Base-by-base conservation (phyloP, 2,797 vertebrate genomes). In the Anguilla megastoma region DNA sequence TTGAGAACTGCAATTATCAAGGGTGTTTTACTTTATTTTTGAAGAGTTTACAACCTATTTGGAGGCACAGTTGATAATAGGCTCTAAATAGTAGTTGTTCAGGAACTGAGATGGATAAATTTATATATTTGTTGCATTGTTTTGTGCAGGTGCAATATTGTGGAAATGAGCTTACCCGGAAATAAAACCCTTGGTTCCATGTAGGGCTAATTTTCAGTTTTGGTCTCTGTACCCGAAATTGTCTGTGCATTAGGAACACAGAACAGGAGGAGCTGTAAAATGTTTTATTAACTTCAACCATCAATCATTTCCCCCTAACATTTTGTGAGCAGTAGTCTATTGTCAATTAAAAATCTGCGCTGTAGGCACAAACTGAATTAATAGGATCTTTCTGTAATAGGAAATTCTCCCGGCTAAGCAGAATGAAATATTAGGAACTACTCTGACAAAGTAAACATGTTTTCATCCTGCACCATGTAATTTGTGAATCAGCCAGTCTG, bases 301-400 rank as follows among this genome's bases (percentile, higher is more conserved):
- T 82, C 79, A 50, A 82, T 82, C 79, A 82, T 82, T 82, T 76
- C n/a, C 10, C 21, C 41, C 45, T 82, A 50, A 50, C 79, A 48
- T 24, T 82, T 48, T 36, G 33, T 36, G 7, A 82, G 41, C 27
- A 48, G 45, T 45, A 82, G 45, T 16, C 76, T 80, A 48, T 48
- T 80, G 76, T 48, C 76, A 50, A 50, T 82, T 24, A 48, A 82
- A 82, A 82, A 82, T 82, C 12, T 50, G 45, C 79, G 45, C 41
- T 82, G 79, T n/a, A 50, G 45, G 41, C 79, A 82, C 41, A 82
- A 82, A 50, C 79, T 50, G 21, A 82, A 82, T 82, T 82, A 82
- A 82, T 82, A 50, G 45, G 18, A 82, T 45, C 7, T 82, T 79
- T 50, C 18, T 45, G 45, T 82, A 24, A 50, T 82, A 45, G 79